A percentile compares a stretch with the other conserved stretches of the same genome.
Evolutionary conservation across 1,140 invertebrate genomes (phyloP).

Genomic region (Heliconius hermathena): DNA sequence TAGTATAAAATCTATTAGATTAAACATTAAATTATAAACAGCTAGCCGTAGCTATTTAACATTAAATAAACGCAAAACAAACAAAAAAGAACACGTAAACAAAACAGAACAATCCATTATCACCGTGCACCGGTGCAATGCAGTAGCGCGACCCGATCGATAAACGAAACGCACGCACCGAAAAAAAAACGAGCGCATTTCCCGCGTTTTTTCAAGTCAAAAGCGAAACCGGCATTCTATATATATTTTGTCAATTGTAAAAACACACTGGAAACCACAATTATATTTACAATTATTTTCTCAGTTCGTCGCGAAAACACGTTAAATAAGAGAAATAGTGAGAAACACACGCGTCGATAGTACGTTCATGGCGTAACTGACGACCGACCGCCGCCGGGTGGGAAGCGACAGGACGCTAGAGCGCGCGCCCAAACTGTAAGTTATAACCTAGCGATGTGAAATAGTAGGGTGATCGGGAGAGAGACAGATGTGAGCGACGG

Average conservation of each 20-base stretch:
- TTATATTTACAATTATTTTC: constrained; percentile 15
- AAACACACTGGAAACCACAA: constrained; percentile 1
- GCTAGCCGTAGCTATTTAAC: neutral
- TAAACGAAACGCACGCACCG: constrained; percentile 56
- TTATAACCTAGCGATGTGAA: constrained; percentile 69
- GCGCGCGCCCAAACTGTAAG: constrained; percentile 58
- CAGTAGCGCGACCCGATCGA: constrained; percentile 64
- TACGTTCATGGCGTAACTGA: constrained; percentile 68
- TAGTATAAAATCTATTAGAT: neutral
- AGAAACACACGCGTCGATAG: constrained; percentile 56
- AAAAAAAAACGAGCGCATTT: constrained; percentile 47
- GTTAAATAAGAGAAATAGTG: constrained; percentile 48
- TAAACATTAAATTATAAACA: neutral
- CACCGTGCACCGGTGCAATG: constrained; percentile 61
- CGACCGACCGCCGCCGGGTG: constrained; percentile 51
- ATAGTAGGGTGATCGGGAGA: constrained; percentile 60
- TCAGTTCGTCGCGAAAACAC: constrained; percentile 28
- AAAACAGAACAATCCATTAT: constrained; percentile 54
- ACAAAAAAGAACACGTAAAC: constrained; percentile 52
- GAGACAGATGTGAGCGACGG: constrained; percentile 55
- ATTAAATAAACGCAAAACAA: neutral
- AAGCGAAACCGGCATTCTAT: constrained; percentile 14
- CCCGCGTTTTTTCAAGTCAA: constrained; percentile 61
- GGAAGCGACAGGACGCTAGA: constrained; percentile 60
- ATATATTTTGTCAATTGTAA: neutral